phyloP scores from a whole-genome alignment of 2,888 invertebrate genomes.

The Graphium colonna region DNA sequence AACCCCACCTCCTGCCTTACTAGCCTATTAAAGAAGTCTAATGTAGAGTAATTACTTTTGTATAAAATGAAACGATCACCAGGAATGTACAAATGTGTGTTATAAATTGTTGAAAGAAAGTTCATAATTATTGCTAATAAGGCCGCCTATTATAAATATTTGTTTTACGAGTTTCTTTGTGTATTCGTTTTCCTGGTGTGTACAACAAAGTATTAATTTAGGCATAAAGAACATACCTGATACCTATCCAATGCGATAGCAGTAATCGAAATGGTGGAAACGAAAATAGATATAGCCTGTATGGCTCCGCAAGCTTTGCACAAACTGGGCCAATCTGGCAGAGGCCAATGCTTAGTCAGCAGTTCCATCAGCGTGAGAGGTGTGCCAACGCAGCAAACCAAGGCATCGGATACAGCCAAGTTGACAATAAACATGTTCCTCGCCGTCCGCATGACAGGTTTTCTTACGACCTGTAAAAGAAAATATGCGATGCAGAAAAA shows the following conservation, averaged over 20 bases:
- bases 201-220: no score
- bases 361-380: conserved; percentile 94
- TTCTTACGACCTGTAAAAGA: conserved; percentile 84
- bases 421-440: conserved; percentile 96
- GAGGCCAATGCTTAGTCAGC: conserved; percentile 91
- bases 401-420: conserved; percentile 90
- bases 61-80: no score
- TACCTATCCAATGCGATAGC: conserved; percentile 93
- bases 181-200: no score
- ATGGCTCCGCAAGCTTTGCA: conserved; percentile 93
- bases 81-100: no score
- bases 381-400: conserved; percentile 93
- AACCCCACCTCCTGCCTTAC: no score
- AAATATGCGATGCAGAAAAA: no score
- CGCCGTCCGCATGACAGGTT: conserved; percentile 94
- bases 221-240: conserved; percentile 85
- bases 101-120: no score
- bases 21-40: no score
- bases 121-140: no score
- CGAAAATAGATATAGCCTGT: conserved; percentile 94
- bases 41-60: no score
- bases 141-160: no score
- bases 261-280: conserved; percentile 95
- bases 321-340: conserved; percentile 87
- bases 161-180: no score